A percentile compares a stretch with the other conserved stretches of the same genome.
These are phyloP conservation scores for Montipora efflorescens DNA, from an alignment of 64 coral and sea anemone genomes.

Conservation along the genomic window DNA sequence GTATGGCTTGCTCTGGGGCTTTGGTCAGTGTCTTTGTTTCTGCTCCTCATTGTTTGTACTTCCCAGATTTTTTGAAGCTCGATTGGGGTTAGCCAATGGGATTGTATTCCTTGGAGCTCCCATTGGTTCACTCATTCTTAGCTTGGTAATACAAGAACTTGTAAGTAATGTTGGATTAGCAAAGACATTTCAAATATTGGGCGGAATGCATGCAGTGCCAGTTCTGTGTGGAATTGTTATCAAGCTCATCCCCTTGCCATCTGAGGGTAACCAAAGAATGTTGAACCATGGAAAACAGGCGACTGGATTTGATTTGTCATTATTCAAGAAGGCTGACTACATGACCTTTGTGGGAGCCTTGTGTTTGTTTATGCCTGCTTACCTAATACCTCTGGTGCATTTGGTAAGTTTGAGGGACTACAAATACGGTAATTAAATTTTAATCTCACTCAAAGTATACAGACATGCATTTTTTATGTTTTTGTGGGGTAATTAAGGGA, in stretches of 20 bases:
- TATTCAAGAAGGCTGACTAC: conserved; percentile 30
- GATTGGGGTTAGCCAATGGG: conserved; percentile 25
- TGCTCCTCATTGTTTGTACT: neutral
- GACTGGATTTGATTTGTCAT: conserved; percentile 33
- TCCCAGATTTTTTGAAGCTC: conserved; percentile 17
- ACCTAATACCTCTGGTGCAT: conserved; percentile 37
- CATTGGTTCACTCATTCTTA: conserved; percentile 33
- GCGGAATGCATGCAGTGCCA: neutral
- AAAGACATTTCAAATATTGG: conserved; percentile 49
- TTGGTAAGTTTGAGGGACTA: conserved; percentile 19
- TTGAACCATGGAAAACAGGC: neutral
- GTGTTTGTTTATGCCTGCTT: conserved; percentile 10
- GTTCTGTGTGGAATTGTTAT: conserved; percentile 28
- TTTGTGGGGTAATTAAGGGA: no score
- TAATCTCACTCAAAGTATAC: no score
- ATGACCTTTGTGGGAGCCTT: neutral
- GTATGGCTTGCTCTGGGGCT: conserved; percentile 52
- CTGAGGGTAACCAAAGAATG: neutral
- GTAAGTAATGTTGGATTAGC: conserved; percentile 1
- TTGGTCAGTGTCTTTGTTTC: conserved; percentile 15
- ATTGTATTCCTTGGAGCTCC: conserved; percentile 26
- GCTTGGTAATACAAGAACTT: neutral
- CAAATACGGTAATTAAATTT: no score
- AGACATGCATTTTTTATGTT: no score
- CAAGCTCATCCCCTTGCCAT: neutral